Base-by-base conservation (phyloP, 2,888 invertebrate species). In the Altica lythri region DNA sequence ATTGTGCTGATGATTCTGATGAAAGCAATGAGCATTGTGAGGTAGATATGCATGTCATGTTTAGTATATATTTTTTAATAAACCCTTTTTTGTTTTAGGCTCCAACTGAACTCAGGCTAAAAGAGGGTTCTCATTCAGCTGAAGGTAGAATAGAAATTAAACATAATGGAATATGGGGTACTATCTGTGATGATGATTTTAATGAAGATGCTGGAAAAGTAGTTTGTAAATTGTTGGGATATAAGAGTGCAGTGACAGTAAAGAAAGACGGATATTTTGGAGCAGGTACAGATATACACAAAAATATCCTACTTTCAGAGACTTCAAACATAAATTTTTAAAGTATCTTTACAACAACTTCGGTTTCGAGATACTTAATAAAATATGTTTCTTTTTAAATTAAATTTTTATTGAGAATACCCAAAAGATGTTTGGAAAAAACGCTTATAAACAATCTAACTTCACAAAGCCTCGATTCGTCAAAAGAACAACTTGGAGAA, bases 141-240 rank as follows among this genome's bases (percentile, higher is more conserved):
- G 83, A 87, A 68, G 90, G 90, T 0, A 79, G 89, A 34, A 78
- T 90, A 0, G 89, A 90, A 73, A 79, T 91, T 1, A 80, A 81
- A 54, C 81, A 85, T 61, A 81, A 82, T 58, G 86, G 85, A 1
- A 78, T 85, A 12, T 89, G 89, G 86, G 90, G 90, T 8, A 87
- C 88, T 0, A 79, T 92, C 9, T 92, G 91, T 71, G 89, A 90
- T 66, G 90, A 90, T 68, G 85, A 86, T 64, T 90, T 90, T 68
- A 82, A 83, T 40, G 76, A 80, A 12, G 77, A 79, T 35, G 83
- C 86, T 16, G 90, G 89, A 0, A 79, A 80, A 62, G 85, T 86
- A 1, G 79, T 83, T 13, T 87, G 86, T 63, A 78, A 77, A 52
- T 77, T 79, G 1, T 67, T 85, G 48, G 85, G 85, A 3, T 82